Evolutionary conservation across 2,888 invertebrate species (phyloP), one percentile per base, ranked within the genome.

Genomic region (Drosophila kokeensis): DNA sequence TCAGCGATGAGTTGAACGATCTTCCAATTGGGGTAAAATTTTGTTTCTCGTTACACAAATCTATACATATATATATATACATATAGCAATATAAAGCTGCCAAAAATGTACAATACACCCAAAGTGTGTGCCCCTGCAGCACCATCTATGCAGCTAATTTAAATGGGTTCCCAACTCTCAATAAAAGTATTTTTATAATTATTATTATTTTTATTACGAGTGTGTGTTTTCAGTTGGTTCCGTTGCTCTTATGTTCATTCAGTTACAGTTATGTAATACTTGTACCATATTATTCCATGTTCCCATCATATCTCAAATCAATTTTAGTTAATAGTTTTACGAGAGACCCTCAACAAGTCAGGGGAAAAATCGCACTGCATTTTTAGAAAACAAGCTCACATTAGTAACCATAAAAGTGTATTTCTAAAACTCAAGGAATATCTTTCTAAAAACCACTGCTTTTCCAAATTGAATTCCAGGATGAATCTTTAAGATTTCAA

Each of bases 1-100:
- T 89, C 69, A 87, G 87, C 79, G 92, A 91, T 83, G 92, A 90
- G 76, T 90, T 91, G 84, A 76, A 88, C 87, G 90, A 91, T 91
- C 91, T 91, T 79, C 73, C 76, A 36, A 75, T 21, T 67, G 50
- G 66, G 55, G 53, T 79, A 70, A 71, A 71, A 64, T 48, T n/a
- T 45, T 40, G 8, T 48, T 7, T 27, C 15, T 38, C 54, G 42
- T 73, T 69, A 62, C 53, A 61, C 50, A 38, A n/a, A 34, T 21
- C 7, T 50, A 30, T 52, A 52, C 21, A 5, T 7, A 18, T 3
- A 24, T 4, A 11, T 21, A 8, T 40, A 45, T 49, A 30, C 34
- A 49, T 38, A 38, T 24, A 21, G 13, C 40, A 45, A 21, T 45
- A 45, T 45, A 45, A 13, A 45, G 13, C 7, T 21, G 45, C 21